Evolutionary conservation across 2,797 vertebrate genomes (phyloP), one percentile per base, ranked within the genome.

Genomic region (Mormyrops attenuatus): DNA sequence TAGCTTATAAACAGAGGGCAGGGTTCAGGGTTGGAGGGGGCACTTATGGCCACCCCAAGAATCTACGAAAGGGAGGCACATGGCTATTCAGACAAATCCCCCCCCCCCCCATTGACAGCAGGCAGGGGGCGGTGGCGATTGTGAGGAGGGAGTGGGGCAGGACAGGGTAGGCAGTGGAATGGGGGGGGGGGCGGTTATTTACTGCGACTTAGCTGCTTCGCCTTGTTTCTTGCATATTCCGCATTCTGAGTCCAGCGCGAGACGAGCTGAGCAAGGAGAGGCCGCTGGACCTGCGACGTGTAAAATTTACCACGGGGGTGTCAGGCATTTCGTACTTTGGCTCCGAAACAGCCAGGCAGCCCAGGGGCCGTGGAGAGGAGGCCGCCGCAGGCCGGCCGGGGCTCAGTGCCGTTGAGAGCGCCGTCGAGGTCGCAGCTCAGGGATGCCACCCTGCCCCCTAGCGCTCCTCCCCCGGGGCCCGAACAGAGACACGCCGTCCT

Each of bases 321-420:
- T 97, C 95, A 97, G 97, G 96, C 97, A 98, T 98, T 98, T 98
- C 97, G 96, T 97, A 96, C 95, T 96, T 97, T 97, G 95, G 96
- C 97, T 97, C 95, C 93, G 97, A 96, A 97, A 95, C 94, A 95
- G 94, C 90, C 92, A 92, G 93, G 94, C 93, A 94, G 92, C 90
- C 91, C 53, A 88, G 93, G 92, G 93, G 92, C 92, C 91, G 89
- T 90, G 90, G 92, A 85, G 86, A 89, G 91, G 88, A 41, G 15
- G 13, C 13, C n/a, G 9, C 30, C 4, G 26, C 8, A 2, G 17
- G 20, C 50, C 34, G 5, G 7, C 30, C 8, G 38, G 57, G 2
- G 8, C 34, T 47, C 50, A 87, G 55, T 15, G 57, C 9, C 2
- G 6, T 1, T 41, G n/a, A 88, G 87, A 66, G 41, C 84, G 22